Percentiles rank a stretch among this genome's conserved stretches.
phyloP scores from a whole-genome alignment of 2,113 vertebrate genomes.

The Miniopterus natalensis region DNA sequence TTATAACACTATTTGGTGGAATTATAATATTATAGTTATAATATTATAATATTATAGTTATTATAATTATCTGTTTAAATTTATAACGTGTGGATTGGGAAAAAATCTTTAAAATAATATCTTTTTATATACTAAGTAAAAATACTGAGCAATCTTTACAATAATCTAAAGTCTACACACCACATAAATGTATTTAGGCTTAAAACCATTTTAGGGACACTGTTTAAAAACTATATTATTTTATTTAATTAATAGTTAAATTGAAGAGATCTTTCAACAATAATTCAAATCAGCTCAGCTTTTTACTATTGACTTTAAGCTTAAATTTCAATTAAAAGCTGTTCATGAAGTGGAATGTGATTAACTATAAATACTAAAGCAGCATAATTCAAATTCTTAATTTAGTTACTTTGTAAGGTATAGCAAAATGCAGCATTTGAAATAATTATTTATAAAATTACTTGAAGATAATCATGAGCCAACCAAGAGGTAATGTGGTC shows the following conservation, averaged over 20 bases:
- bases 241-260: constrained; percentile 65
- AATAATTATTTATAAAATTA: constrained; percentile 77
- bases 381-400: constrained; percentile 75
- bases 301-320: constrained; percentile 74
- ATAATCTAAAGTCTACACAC: neutral
- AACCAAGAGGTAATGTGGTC: constrained; percentile 46
- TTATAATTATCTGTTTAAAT: neutral
- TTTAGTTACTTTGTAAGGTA: constrained; percentile 76
- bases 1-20: neutral
- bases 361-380: constrained; percentile 74
- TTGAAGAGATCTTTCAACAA: constrained; percentile 50
- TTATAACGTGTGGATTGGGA: neutral
- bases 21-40: neutral
- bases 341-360: constrained; percentile 67
- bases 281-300: constrained; percentile 59
- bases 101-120: neutral
- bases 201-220: neutral
- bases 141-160: neutral
- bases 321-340: constrained; percentile 74
- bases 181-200: neutral
- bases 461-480: constrained; percentile 66
- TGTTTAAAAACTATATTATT: constrained; percentile 41
- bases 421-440: constrained; percentile 65
- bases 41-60: neutral
- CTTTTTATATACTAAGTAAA: neutral